A percentile compares a stretch with the other conserved stretches of the same genome.
Conservation (phyloP, 2,797 vertebrate species). For the Ficedula albicollis region DNA sequence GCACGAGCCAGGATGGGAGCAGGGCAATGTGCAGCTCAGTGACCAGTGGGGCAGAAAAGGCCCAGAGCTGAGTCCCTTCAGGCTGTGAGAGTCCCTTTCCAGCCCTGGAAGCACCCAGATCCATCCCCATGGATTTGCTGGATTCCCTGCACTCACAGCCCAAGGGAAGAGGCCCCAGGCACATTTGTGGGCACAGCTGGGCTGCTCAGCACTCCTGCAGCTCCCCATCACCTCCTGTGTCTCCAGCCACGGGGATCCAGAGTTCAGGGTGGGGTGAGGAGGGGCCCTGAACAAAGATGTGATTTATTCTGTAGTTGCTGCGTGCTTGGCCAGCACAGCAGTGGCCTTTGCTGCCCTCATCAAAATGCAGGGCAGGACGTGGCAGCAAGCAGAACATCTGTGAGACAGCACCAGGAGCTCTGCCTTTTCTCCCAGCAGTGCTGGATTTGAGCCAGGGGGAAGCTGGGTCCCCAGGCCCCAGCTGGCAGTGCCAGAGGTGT, state of each 20-base stretch:
- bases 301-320: neutral
- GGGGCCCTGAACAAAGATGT: neutral
- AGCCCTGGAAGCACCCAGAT: neutral
- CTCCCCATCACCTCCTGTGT: neutral
- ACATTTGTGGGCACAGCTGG: neutral
- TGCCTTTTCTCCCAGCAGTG: neutral
- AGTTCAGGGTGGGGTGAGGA: neutral
- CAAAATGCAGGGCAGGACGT: neutral
- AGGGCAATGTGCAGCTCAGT: neutral
- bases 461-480: neutral
- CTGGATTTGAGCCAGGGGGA: neutral
- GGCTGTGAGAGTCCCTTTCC: neutral
- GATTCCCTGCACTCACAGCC: neutral
- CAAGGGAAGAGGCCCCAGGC: neutral
- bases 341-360: neutral
- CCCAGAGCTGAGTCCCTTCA: neutral
- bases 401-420: neutral
- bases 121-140: neutral
- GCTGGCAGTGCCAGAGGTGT: neutral
- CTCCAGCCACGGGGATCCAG: neutral
- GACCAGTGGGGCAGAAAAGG: neutral
- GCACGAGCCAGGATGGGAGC: neutral
- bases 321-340: neutral
- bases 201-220: neutral
- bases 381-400: neutral